These are phyloP conservation scores for Poecilia velifera DNA, from an alignment of 2,797 vertebrate species.

Conservation along the genomic window DNA sequence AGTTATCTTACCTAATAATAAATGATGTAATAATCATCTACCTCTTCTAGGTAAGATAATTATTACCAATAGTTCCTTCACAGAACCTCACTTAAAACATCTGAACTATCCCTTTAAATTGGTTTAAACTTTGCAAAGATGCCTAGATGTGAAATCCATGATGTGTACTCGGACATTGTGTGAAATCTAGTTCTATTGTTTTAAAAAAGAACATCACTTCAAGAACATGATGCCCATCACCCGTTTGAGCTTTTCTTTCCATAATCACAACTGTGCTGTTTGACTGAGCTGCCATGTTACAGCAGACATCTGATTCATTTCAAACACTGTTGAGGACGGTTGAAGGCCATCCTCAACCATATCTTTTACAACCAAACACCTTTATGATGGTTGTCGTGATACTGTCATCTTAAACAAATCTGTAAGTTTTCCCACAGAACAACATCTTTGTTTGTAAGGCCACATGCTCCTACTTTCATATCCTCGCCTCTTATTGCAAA, in stretches of 20 bases:
- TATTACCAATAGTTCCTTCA: neutral
- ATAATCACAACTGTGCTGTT: neutral
- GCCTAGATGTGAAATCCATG: neutral
- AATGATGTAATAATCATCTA: neutral
- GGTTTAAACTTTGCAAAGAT: neutral
- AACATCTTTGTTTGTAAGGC: neutral
- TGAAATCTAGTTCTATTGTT: neutral
- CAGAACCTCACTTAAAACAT: no score
- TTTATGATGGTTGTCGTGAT: neutral
- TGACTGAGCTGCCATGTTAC: neutral
- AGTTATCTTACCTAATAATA: neutral
- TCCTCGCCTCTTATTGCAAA: neutral
- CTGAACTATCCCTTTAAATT: no score
- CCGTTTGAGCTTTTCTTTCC: neutral
- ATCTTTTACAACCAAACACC: neutral
- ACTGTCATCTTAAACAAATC: neutral
- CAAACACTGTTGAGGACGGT: neutral
- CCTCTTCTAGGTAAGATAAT: neutral
- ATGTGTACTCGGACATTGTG: neutral
- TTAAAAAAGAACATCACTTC: no score
- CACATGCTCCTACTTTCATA: neutral
- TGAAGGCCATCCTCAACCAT: neutral
- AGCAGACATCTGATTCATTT: neutral
- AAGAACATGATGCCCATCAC: neutral
- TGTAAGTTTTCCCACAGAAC: neutral